phyloP scores from a whole-genome alignment of 2,113 vertebrate genomes.

The Stigmatopora nigra region DNA sequence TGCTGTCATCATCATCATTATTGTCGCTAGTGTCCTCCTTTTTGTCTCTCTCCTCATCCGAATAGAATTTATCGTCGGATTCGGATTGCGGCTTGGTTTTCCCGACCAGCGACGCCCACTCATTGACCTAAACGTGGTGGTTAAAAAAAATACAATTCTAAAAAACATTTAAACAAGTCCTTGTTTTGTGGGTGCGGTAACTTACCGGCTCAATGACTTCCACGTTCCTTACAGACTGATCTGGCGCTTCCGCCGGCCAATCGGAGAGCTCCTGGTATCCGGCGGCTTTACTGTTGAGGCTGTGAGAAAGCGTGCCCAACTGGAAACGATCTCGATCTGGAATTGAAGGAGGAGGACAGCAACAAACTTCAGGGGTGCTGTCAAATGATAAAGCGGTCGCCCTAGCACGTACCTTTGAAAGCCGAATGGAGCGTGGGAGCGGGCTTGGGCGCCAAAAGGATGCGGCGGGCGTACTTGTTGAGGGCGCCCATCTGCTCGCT shows the following conservation, averaged over 20 bases:
- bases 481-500: constrained; percentile 90
- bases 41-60: constrained; percentile 77
- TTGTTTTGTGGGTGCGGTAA: neutral
- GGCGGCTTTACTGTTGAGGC: constrained; percentile 78
- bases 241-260: constrained; percentile 87
- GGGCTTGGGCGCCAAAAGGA: constrained; percentile 91
- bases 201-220: constrained; percentile 81
- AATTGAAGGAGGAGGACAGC: constrained; percentile 27
- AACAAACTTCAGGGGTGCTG: neutral
- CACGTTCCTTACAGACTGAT: constrained; percentile 87
- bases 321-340: constrained; percentile 93
- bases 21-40: constrained; percentile 66
- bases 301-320: constrained; percentile 92
- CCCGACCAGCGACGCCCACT: constrained; percentile 64
- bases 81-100: constrained; percentile 76
- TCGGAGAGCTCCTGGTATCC: constrained; percentile 92
- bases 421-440: constrained; percentile 89
- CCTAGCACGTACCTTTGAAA: constrained; percentile 83
- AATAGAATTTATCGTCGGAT: constrained; percentile 83
- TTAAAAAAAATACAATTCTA: neutral
- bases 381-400: neutral
- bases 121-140: constrained; percentile 68
- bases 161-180: neutral
- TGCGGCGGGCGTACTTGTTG: constrained; percentile 94
- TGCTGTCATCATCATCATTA: constrained; percentile 36